These are phyloP conservation scores for Stenopsyche tienmushanensis DNA, from an alignment of 1,140 invertebrate genomes.

Conservation along the genomic window DNA sequence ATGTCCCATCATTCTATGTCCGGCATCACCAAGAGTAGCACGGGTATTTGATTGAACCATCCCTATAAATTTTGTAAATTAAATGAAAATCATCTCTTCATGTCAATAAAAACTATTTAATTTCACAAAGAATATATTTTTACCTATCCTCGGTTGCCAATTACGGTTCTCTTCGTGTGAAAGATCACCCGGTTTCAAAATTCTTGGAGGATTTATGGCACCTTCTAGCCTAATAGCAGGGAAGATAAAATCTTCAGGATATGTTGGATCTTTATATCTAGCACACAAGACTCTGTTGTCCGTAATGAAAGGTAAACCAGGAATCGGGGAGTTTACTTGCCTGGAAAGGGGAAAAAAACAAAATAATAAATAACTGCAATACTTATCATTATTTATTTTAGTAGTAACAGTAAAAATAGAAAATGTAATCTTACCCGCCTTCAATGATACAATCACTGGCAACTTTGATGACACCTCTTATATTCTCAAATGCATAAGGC, in stretches of 20 bases:
- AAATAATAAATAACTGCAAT: conserved; percentile 9
- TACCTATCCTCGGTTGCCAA: conserved; percentile 72
- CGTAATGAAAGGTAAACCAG: conserved; percentile 61
- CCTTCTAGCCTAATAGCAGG: conserved; percentile 70
- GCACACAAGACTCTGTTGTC: conserved; percentile 68
- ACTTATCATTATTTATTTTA: neutral
- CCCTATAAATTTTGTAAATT: conserved; percentile 48
- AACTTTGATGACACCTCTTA: conserved; percentile 72
- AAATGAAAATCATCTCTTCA: neutral
- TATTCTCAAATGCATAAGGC: conserved; percentile 63
- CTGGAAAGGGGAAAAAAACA: conserved; percentile 44
- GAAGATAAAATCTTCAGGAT: conserved; percentile 74
- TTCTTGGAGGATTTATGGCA: conserved; percentile 68
- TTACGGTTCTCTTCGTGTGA: conserved; percentile 65
- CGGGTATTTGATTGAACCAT: conserved; percentile 64
- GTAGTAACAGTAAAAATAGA: conserved; percentile 20
- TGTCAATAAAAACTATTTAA: neutral
- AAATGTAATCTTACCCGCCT: conserved; percentile 59
- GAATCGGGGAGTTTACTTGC: conserved; percentile 69
- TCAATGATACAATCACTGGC: conserved; percentile 66
- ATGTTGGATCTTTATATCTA: conserved; percentile 79
- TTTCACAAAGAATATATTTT: conserved; percentile 13
- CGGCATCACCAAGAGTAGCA: conserved; percentile 63
- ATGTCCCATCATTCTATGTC: conserved; percentile 68
- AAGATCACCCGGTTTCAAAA: conserved; percentile 81